Base-by-base conservation (phyloP, 2,113 vertebrate species). In the Asarcornis scutulata region DNA sequence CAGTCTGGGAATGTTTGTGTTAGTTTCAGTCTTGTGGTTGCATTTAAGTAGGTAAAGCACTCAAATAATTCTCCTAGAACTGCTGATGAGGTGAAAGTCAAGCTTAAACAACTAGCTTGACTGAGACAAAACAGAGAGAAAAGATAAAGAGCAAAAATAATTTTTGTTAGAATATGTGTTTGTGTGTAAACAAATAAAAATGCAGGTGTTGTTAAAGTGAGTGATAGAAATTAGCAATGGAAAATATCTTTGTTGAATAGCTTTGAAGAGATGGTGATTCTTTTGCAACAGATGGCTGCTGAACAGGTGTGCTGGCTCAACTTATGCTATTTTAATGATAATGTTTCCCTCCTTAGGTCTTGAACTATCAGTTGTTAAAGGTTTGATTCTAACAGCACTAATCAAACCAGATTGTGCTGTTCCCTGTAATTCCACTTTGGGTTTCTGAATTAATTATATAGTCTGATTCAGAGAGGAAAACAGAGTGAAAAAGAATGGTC, bases 231-330 rank as follows among this genome's bases (percentile, higher is more conserved):
- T 67, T 55, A 89, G 27, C 48, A 69, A 9, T 50, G 26, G 62
- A 74, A 71, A 76, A 56, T 58, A 21, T 36, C 60, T 83, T 75
- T 32, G 14, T 32, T 36, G 38, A 68, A 64, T 18, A 23, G 20
- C 22, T 89, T 81, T 80, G 53, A 60, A 91, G 67, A 83, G 75
- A 21, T 42, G 4, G 38, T 62, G 46, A n/a, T 82, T 83, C 59
- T 91, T 94, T 44, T 67, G 38, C 36, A 78, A 75, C 81, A 97
- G 91, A 79, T 95, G 79, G 77, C 34, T 55, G 36, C 48, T 59
- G 63, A 89, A 75, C 6, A 40, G 79, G 44, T 76, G 36, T 48
- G 36, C 50, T 88, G 84, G 85, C 82, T 95, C 67, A 89, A 7
- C 42, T 63, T 20, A 34, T 2, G 16, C 20, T 32, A 7, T 74